These are phyloP conservation scores for Formica aserva DNA, from an alignment of 2,888 invertebrate genomes.

Conservation along the genomic window DNA sequence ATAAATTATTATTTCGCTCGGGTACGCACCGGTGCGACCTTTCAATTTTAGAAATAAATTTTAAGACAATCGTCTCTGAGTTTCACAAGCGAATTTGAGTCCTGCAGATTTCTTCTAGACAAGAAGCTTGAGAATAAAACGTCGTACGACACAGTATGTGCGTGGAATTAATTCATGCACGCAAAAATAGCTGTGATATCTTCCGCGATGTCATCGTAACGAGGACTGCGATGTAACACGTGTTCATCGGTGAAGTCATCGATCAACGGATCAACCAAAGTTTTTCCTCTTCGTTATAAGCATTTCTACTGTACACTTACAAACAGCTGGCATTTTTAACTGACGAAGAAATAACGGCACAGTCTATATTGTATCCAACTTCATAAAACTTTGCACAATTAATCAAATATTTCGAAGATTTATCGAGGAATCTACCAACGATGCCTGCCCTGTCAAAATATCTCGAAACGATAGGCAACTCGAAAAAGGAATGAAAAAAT, in stretches of 20 bases:
- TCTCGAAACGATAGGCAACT: background rate
- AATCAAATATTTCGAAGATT: background rate
- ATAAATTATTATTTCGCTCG: background rate
- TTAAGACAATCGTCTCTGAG: background rate
- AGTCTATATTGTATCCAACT: slow-evolving; percentile 28
- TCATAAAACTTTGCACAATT: slow-evolving; percentile 45
- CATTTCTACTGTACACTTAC: slow-evolving; percentile 12
- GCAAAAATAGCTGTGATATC: slow-evolving; percentile 41
- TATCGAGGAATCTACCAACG: background rate
- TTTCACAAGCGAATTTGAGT: background rate
- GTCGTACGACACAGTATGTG: background rate
- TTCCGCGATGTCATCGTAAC: background rate
- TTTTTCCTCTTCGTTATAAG: background rate
- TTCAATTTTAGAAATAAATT: background rate
- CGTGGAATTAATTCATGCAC: slow-evolving; percentile 10
- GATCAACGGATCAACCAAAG: slow-evolving; percentile 16
- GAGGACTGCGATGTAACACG: slow-evolving; percentile 19
- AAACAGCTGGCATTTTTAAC: slow-evolving; percentile 68
- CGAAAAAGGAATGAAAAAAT: background rate
- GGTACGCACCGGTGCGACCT: background rate
- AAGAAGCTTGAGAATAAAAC: background rate
- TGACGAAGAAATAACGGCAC: slow-evolving; percentile 67
- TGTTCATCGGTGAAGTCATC: slow-evolving; percentile 44
- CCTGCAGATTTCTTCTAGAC: background rate
- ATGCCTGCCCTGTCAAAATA: background rate